Evolutionary conservation across 1,140 invertebrate genomes (phyloP).

Genomic region (Macrostomum lignano): DNA sequence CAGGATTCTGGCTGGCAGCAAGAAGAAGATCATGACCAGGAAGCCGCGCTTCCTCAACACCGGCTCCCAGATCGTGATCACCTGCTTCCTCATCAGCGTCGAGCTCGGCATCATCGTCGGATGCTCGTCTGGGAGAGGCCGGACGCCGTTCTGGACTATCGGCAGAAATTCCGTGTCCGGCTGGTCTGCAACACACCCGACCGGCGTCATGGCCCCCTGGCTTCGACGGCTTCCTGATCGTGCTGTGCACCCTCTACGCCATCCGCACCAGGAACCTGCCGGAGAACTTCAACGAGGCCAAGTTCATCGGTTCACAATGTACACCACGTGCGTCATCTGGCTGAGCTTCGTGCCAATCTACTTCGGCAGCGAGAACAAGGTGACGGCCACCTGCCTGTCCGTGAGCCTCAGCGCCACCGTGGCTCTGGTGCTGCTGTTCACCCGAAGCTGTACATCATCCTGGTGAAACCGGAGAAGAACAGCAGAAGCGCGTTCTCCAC

Average conservation of each 20-base stretch:
- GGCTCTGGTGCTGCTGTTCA: slow-evolving; percentile 44
- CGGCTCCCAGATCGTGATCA: slow-evolving; percentile 37
- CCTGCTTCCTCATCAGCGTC: slow-evolving; percentile 37
- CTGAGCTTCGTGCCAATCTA: slow-evolving; percentile 58
- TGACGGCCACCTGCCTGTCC: slow-evolving; percentile 41
- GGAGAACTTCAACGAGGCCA: slow-evolving; percentile 47
- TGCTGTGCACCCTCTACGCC: slow-evolving; percentile 50
- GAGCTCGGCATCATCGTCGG: slow-evolving; percentile 39
- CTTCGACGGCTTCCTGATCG: slow-evolving; percentile 46
- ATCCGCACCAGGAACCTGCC: slow-evolving; percentile 56
- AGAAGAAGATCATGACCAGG: slow-evolving; percentile 46
- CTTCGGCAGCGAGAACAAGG: slow-evolving; percentile 44
- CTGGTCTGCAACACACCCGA: slow-evolving; percentile 41
- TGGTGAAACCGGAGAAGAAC: slow-evolving; percentile 45
- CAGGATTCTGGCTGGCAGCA: slow-evolving; percentile 47
- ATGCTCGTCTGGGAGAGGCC: slow-evolving; percentile 42
- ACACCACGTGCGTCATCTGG: slow-evolving; percentile 64
- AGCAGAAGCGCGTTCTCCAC: slow-evolving; percentile 46
- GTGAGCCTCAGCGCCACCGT: slow-evolving; percentile 41
- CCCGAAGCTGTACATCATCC: slow-evolving; percentile 50
- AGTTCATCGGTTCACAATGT: slow-evolving; percentile 43
- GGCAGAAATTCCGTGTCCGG: slow-evolving; percentile 16
- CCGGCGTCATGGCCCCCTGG: slow-evolving; percentile 44
- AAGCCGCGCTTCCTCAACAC: slow-evolving; percentile 39
- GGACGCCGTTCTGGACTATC: slow-evolving; percentile 34